Evolutionary conservation across 2,888 invertebrate species (phyloP).

Genomic region (Heliconius ismenius): DNA sequence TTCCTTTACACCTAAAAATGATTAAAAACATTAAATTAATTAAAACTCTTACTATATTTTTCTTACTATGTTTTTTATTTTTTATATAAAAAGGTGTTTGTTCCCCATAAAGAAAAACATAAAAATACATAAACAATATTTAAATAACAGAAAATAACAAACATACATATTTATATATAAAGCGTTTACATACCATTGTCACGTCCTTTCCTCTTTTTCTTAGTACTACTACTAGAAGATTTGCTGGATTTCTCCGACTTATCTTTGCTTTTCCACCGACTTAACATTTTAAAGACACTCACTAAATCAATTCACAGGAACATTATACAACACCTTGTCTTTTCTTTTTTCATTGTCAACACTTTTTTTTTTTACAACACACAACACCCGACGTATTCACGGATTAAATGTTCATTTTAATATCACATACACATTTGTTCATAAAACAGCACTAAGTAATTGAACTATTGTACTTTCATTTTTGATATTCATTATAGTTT

Average conservation of each 20-base stretch:
- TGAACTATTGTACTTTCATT: slow-evolving; percentile 16
- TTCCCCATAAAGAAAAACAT: no score
- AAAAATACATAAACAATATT: not conserved
- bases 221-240: slow-evolving; percentile 81
- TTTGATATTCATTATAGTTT: slow-evolving; percentile 20
- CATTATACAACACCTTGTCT: slow-evolving; percentile 35
- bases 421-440: not conserved
- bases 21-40: no score
- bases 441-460: not conserved
- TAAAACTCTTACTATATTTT: no score
- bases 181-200: slow-evolving; percentile 85
- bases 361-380: slow-evolving; percentile 27
- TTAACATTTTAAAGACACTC: slow-evolving; percentile 82
- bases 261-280: slow-evolving; percentile 93
- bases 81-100: no score
- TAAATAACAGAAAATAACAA: not conserved
- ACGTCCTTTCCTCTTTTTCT: slow-evolving; percentile 92
- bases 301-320: slow-evolving; percentile 33
- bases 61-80: no score
- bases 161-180: not conserved
- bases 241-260: slow-evolving; percentile 87
- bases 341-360: slow-evolving; percentile 35
- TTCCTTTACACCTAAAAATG: no score
- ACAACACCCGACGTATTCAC: not conserved
- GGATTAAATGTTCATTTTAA: slow-evolving; percentile 12